Percentiles rank a stretch among this genome's conserved stretches.
phyloP scores from a whole-genome alignment of 2,797 vertebrate species.

The Amazona ochrocephala region DNA sequence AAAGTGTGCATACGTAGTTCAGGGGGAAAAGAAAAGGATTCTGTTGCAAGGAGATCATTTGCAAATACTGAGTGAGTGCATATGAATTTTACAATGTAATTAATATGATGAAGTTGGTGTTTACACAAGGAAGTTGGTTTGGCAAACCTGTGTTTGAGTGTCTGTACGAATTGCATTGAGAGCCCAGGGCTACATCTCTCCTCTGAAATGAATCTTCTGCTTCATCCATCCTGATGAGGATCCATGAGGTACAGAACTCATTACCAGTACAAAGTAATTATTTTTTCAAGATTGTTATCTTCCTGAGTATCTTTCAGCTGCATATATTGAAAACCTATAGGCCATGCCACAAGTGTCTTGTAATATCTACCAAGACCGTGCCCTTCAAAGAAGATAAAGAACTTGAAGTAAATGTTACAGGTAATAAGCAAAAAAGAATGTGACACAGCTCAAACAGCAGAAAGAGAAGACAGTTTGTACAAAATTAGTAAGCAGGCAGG shows the following conservation, averaged over 20 bases:
- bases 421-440: neutral
- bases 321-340: neutral
- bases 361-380: neutral
- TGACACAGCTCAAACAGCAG: neutral
- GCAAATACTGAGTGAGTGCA: conserved; percentile 41
- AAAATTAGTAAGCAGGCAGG: neutral
- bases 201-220: neutral
- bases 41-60: neutral
- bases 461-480: neutral
- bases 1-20: neutral
- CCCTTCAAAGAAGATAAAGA: neutral
- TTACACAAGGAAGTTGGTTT: conserved; percentile 34
- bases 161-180: neutral
- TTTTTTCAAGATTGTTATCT: neutral
- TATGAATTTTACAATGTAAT: conserved; percentile 61
- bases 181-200: neutral
- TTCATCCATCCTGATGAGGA: neutral
- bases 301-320: neutral
- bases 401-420: neutral
- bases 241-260: neutral
- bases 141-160: neutral
- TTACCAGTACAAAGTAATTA: neutral
- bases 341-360: neutral
- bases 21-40: neutral
- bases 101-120: conserved; percentile 34